Base-by-base conservation (phyloP, 2,113 vertebrate genomes). In the Channa maculata region DNA sequence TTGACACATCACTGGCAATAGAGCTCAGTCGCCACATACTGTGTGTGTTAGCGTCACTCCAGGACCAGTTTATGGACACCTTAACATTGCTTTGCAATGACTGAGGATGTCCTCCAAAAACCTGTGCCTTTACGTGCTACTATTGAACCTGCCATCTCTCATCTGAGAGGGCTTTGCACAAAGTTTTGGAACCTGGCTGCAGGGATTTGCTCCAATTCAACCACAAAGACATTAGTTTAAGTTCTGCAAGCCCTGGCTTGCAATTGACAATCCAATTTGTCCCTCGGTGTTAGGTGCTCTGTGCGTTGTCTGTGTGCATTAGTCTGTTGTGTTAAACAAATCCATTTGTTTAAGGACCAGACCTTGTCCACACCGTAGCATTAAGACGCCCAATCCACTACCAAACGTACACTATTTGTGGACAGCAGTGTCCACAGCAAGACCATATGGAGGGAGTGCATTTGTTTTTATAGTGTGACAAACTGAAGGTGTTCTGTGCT, bases 171-270 rank as follows among this genome's bases (percentile, higher is more conserved):
- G 41, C 39, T 33, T 54, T 54, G 9, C 48, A 53, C 5, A n/a
- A 53, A 14, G 53, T 46, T 62, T n/a, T n/a, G 12, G 15, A 8
- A n/a, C 12, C 52, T 34, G 24, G 38, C 48, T 52, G 37, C 48
- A 44, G 48, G 57, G 48, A 51, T 65, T 78, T 71, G 3, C n/a
- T 65, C 44, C 6, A 33, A 24, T 49, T 64, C 58, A 58, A 52
- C 36, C 59, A 48, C 10, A 7, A 4, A 39, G 44, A 58, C 49
- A n/a, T 10, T 14, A 5, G 39, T 14, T 24, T 1, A 41, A 53
- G 39, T 4, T 41, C 39, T 41, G 39, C 62, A 61, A 67, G 24
- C 5, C 4, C 53, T 38, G 60, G 67, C 60, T 37, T 5, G 0
- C 24, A 24, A 24, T 24, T 9, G 15, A 41, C 53, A 39, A 48